Evolutionary conservation across 2,888 invertebrate genomes (phyloP).

Genomic region (Ernsta delagoae): DNA sequence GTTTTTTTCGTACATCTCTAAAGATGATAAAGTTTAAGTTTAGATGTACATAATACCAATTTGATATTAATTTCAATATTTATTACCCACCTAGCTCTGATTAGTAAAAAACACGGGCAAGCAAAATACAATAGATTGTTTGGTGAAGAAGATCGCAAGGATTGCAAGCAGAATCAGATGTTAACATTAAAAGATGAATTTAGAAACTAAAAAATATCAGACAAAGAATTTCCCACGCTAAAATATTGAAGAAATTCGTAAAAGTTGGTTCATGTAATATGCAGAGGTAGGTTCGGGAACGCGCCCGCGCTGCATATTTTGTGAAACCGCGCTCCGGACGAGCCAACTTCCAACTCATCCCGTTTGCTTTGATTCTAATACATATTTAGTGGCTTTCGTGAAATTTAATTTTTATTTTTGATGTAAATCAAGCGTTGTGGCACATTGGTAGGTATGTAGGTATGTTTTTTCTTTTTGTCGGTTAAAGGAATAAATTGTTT

Average conservation of each 20-base stretch:
- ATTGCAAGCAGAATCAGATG: slow-evolving; percentile 56
- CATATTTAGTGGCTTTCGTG: slow-evolving; percentile 47
- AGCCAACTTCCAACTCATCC: slow-evolving; percentile 56
- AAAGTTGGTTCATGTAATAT: slow-evolving; percentile 79
- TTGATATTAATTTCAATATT: too few relatives aligned
- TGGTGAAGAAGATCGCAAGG: slow-evolving; percentile 40
- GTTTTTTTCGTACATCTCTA: too few relatives aligned
- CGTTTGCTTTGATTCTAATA: slow-evolving; percentile 50
- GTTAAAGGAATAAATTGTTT: neutral
- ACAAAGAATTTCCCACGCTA: slow-evolving; percentile 61
- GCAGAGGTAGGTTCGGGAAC: slow-evolving; percentile 61
- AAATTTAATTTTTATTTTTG: slow-evolving; percentile 40
- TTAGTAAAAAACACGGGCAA: too few relatives aligned
- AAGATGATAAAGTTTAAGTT: too few relatives aligned
- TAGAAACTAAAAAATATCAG: slow-evolving; percentile 36
- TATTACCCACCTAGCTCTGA: too few relatives aligned
- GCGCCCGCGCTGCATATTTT: slow-evolving; percentile 67
- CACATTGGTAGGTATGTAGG: too few relatives aligned
- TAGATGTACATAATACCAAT: too few relatives aligned
- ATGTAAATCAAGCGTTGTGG: neutral
- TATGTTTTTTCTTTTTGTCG: neutral
- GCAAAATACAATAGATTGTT: too few relatives aligned
- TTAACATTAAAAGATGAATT: neutral
- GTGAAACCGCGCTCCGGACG: slow-evolving; percentile 57
- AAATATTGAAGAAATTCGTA: slow-evolving; percentile 77